phyloP scores from a whole-genome alignment of 2,113 vertebrate species.

The human (Homo sapiens) region GRCh38 chr3:161822001-161822500 shows the following conservation, averaged over 20 bases:
- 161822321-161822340: slow-evolving; percentile 78
- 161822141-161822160: slow-evolving; percentile 9
- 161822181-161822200: slow-evolving; percentile 52
- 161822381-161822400: slow-evolving; percentile 77
- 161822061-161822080: slow-evolving; percentile 35
- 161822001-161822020: background rate
- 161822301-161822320: slow-evolving; percentile 73
- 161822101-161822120: background rate
- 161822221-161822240: slow-evolving; percentile 62
- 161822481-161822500: slow-evolving; percentile 81
- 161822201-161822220: slow-evolving; percentile 59
- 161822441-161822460: slow-evolving; percentile 73
- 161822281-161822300: slow-evolving; percentile 59
- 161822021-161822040: background rate
- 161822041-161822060: background rate
- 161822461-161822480: slow-evolving; percentile 85
- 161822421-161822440: slow-evolving; percentile 87
- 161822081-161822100: background rate
- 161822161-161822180: slow-evolving; percentile 33
- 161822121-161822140: background rate
- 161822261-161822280: slow-evolving; percentile 74
- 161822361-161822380: slow-evolving; percentile 82
- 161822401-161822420: slow-evolving; percentile 80
- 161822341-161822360: slow-evolving; percentile 71
- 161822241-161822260: slow-evolving; percentile 72